A percentile compares a stretch with the other conserved stretches of the same genome.
These are phyloP conservation scores for Corythornis vintsioides DNA, from an alignment of 2,113 vertebrate species.

Conservation along the genomic window DNA sequence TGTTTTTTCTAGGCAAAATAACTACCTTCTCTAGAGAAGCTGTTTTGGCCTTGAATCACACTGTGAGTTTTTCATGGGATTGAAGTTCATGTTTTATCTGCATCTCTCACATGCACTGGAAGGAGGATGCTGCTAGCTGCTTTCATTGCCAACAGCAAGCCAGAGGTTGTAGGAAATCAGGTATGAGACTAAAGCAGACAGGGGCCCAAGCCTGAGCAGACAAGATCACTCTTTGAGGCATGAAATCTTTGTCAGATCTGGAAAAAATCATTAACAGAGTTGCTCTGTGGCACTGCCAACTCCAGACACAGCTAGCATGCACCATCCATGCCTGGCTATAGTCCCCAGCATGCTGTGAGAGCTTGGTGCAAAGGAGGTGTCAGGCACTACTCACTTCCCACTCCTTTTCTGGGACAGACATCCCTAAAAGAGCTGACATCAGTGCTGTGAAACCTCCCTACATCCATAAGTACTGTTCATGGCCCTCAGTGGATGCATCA, in stretches of 20 bases:
- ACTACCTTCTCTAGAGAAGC: not conserved
- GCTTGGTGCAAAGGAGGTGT: not conserved
- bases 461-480: not conserved
- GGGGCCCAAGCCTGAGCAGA: not conserved
- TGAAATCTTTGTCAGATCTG: not conserved
- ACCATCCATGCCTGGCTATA: not conserved
- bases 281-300: not conserved
- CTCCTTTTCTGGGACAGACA: not conserved
- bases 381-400: not conserved
- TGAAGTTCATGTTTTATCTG: conserved; percentile 8
- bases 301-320: not conserved
- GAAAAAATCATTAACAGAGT: not conserved
- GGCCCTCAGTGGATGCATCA: not conserved
- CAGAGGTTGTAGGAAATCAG: not conserved
- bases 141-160: not conserved
- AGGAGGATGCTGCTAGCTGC: not conserved
- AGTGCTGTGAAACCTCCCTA: not conserved
- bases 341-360: not conserved
- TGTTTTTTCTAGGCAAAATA: not conserved
- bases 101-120: not conserved
- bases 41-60: not conserved
- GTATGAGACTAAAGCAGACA: not conserved
- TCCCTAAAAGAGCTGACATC: not conserved
- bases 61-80: not conserved
- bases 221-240: not conserved